Base-by-base conservation (phyloP, 2,797 vertebrate species). In the Tinamus major region DNA sequence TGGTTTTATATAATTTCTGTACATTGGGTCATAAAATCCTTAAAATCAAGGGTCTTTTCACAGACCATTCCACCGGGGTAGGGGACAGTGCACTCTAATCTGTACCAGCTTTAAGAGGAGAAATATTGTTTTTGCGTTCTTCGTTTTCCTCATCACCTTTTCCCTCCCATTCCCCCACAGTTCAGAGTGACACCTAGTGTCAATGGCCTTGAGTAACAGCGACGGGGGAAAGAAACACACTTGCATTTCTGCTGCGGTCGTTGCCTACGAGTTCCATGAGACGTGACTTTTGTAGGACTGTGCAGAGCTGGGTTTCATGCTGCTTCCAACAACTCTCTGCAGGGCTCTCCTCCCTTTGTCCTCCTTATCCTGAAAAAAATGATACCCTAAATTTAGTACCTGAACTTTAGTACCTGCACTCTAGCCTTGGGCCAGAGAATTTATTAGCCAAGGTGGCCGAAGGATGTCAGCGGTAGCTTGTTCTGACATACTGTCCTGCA, bases 121-220 rank as follows among this genome's bases (percentile, higher is more conserved):
- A 76, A 79, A 33, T 1, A 9, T 58, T 33, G 2, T 41, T 16
- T 85, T 59, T 0, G 2, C 35, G 17, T 39, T 71, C 67, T 78
- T 75, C 0, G 4, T 83, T 80, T 69, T 58, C 9, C 17, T 31
- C 26, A 27, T 46, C 6, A n/a, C 20, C 14, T 67, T 48, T 56
- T 87, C 21, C 13, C 75, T 58, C 49, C 37, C 3, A 0, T 41
- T 75, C n/a, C 65, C 41, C 62, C 55, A 20, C 39, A 69, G 72
- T 87, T 91, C 69, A 61, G 79, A 91, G 69, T 81, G 93, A 91
- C 83, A 91, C 7, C 85, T 87, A 68, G 76, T 89, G 79, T 79
- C 67, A 29, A 20, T 58, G 51, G 33, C 51, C 41, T 44, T 29
- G 26, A 46, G 63, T 67, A 74, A 61, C 35, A 67, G 10, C 7